These are phyloP conservation scores for Onthophagus taurus DNA, from an alignment of 1,140 invertebrate species.

Conservation along the genomic window DNA sequence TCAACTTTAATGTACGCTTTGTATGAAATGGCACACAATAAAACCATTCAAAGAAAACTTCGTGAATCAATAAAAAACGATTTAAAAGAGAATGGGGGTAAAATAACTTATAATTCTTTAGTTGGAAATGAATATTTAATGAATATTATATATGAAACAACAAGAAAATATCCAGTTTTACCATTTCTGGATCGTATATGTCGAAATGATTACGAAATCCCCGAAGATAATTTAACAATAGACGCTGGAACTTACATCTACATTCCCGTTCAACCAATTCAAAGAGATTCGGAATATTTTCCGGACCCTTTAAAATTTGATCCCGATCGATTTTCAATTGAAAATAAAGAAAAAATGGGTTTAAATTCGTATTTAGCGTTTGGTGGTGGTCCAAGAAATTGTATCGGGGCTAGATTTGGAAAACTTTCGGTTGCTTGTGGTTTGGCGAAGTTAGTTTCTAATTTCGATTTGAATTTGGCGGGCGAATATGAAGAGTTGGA, in stretches of 20 bases:
- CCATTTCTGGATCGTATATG: conserved; percentile 27
- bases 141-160: conserved; percentile 29
- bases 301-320: conserved; percentile 27
- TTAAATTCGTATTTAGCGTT: conserved; percentile 28
- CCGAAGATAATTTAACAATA: conserved; percentile 27
- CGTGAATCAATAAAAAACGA: conserved; percentile 26
- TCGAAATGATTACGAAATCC: conserved; percentile 32
- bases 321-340: conserved; percentile 31
- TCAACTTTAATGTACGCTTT: conserved; percentile 37
- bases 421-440: no score
- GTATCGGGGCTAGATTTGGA: conserved; percentile 40
- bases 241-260: conserved; percentile 32
- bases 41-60: conserved; percentile 38
- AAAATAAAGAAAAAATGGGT: conserved; percentile 18
- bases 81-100: neutral
- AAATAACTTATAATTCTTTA: neutral
- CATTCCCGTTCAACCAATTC: conserved; percentile 29
- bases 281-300: conserved; percentile 34
- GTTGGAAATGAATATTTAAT: neutral
- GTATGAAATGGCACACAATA: conserved; percentile 40
- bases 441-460: no score
- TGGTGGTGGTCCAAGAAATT: conserved; percentile 42
- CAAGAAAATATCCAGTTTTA: conserved; percentile 36
- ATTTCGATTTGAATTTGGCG: no score
- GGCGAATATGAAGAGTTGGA: no score